A percentile compares a stretch with the other conserved stretches of the same genome.
Conservation (phyloP, 1,140 invertebrate species). For the Vanessa tameamea region DNA sequence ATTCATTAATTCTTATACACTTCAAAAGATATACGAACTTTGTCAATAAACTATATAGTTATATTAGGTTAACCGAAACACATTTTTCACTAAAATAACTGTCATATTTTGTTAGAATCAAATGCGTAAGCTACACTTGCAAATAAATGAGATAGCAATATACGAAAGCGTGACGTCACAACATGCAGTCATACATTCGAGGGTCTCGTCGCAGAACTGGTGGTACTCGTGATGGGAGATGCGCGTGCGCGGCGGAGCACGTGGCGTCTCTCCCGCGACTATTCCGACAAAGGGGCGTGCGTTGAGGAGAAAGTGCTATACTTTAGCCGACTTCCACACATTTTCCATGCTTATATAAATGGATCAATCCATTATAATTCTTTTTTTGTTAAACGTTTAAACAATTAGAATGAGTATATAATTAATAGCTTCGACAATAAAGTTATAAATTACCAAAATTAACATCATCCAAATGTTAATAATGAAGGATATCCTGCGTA, state of each 20-base stretch:
- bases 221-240: slow-evolving; percentile 87
- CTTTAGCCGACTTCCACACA: slow-evolving; percentile 27
- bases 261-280: slow-evolving; percentile 60
- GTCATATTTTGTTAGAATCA: background rate
- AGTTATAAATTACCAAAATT: background rate
- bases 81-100: background rate
- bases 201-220: slow-evolving; percentile 87
- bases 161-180: slow-evolving; percentile 20
- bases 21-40: background rate
- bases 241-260: slow-evolving; percentile 75
- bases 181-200: slow-evolving; percentile 85
- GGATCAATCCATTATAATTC: background rate
- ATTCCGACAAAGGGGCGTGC: slow-evolving; percentile 24
- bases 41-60: background rate
- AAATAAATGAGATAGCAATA: slow-evolving; percentile 11
- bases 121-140: slow-evolving; percentile 20
- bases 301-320: slow-evolving; percentile 42
- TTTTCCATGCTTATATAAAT: background rate
- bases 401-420: no score
- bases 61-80: background rate
- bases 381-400: no score
- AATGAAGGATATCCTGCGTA: background rate
- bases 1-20: background rate
- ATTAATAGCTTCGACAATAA: no score
- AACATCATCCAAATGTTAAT: background rate